Evolutionary conservation across 35 echinoderm and acorn worm species (phyloP).

Genomic region (Anneissia japonica): DNA sequence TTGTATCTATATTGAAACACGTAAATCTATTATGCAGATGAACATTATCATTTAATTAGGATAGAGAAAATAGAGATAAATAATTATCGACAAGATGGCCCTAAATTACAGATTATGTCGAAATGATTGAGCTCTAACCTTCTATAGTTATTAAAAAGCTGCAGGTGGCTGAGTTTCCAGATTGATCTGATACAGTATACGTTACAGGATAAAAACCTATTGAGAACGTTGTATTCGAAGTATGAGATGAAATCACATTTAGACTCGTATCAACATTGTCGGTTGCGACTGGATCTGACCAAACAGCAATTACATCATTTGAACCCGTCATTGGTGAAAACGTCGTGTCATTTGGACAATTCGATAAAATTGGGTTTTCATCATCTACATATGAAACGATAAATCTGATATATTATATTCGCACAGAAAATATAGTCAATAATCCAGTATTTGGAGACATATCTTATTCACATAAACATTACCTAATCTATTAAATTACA

Average conservation of each 20-base stretch:
- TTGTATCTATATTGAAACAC: neutral
- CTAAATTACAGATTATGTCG: no score
- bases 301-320: neutral
- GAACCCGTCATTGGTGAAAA: neutral
- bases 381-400: neutral
- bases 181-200: neutral
- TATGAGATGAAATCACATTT: neutral
- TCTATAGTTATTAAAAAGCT: neutral
- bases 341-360: neutral
- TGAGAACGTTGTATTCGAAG: neutral
- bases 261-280: neutral
- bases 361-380: neutral
- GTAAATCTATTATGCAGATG: no score
- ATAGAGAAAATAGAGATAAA: no score
- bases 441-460: no score
- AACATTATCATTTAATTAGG: no score
- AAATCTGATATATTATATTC: no score
- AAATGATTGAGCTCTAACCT: no score
- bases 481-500: no score
- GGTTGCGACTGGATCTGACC: neutral
- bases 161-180: neutral
- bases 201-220: neutral
- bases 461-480: no score
- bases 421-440: no score
- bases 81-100: no score